Evolutionary conservation across 2,888 invertebrate genomes (phyloP), one percentile per base, ranked within the genome.

Genomic region (Oasisia sp.): DNA sequence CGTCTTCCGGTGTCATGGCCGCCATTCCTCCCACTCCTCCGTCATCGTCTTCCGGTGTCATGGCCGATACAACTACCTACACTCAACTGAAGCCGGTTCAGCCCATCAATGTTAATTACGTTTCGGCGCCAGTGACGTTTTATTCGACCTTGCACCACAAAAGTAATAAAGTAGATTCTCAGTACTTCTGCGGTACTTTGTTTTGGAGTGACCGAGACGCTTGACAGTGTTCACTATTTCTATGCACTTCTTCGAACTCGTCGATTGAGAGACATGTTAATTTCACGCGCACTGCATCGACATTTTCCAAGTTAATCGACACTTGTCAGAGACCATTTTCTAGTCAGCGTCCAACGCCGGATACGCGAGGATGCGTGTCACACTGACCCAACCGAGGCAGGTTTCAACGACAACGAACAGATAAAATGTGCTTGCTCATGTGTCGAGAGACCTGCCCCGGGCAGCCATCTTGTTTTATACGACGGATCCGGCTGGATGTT

Each of bases 351-450:
- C 74, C 27, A 27, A 19, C 19, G 74, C 74, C 14, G 27, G 27
- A 74, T 5, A 19, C 74, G 19, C 19, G 74, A 74, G 74, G 27
- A 19, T 74, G 1, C 74, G 27, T 27, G 14, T 19, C n/a, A 74
- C 19, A 27, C n/a, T 74, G 74, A 27, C n/a, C n/a, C 74, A n/a
- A 74, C 74, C 74, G n/a, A 74, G 27, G 74, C 74, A 74, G 74
- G 74, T 74, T 74, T 74, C 74, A 74, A 74, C 74, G 27, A 74
- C 74, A 74, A 74, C 74, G 74, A 74, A 74, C 74, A 74, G 19
- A n/a, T 74, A 74, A 74, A 74, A 27, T 27, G 19, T 27, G 74
- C 74, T 27, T 74, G 74, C 74, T 74, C 74, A 74, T n/a, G 50
- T 74, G 74, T 74, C 74, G 27, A 7, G n/a, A 74, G 74, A 74